Conservation (phyloP, 2,113 vertebrate genomes). For the Dendropsophus ebraccatus region DNA sequence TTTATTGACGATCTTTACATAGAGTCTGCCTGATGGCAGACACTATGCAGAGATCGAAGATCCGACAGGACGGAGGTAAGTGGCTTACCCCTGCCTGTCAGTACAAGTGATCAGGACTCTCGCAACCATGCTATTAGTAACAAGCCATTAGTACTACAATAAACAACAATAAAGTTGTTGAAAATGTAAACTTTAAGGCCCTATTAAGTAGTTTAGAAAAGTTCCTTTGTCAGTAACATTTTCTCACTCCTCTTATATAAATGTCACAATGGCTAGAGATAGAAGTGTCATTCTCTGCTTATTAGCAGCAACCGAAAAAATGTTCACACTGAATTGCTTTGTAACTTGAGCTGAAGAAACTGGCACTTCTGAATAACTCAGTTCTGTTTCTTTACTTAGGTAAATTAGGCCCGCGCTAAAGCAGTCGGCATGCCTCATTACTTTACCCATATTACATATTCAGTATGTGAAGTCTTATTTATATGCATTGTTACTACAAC, state of each 20-base stretch:
- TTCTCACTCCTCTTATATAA: not conserved
- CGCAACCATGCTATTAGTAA: too few species aligned
- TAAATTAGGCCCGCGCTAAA: conserved; percentile 24
- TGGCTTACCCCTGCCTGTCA: too few species aligned
- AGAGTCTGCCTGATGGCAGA: too few species aligned
- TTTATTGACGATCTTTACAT: too few species aligned
- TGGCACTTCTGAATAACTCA: conserved; percentile 13
- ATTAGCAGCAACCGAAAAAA: not conserved
- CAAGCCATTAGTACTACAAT: too few species aligned
- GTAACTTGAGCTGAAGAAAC: conserved; percentile 21
- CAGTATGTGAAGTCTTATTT: conserved; percentile 56
- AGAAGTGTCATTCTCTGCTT: not conserved
- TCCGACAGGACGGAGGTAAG: too few species aligned
- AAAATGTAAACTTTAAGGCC: not conserved
- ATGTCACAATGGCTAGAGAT: not conserved
- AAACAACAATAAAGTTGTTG: not conserved
- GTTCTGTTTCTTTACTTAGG: conserved; percentile 48
- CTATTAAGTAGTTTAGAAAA: not conserved
- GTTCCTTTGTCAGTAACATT: not conserved
- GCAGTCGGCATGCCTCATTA: conserved; percentile 44
- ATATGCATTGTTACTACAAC: conserved; percentile 42
- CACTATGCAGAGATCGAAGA: too few species aligned
- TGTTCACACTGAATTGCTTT: not conserved
- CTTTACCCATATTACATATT: conserved; percentile 50
- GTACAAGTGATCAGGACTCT: too few species aligned